Evolutionary conservation across 2,797 vertebrate species (phyloP).

Genomic region (Eremophila alpestris): DNA sequence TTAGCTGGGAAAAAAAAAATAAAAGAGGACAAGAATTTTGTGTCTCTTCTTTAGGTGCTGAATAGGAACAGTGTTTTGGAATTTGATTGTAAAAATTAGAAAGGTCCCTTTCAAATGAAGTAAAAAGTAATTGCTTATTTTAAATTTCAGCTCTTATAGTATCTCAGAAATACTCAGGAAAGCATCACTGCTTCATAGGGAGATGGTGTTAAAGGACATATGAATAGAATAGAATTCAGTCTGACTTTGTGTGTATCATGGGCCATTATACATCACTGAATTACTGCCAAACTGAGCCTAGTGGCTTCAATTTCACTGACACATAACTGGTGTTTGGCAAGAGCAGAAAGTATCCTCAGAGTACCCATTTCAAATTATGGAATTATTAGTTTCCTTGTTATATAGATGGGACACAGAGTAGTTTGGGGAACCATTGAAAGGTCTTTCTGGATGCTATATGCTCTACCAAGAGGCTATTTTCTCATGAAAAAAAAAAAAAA

Average conservation of each 20-base stretch:
- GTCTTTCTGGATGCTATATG: constrained; percentile 17
- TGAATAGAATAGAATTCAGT: neutral
- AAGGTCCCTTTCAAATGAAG: neutral
- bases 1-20: neutral
- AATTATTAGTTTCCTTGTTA: constrained; percentile 61
- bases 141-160: neutral
- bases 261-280: neutral
- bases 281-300: constrained; percentile 38
- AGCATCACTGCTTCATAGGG: neutral
- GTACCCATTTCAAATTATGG: constrained; percentile 43
- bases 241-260: neutral
- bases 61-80: neutral
- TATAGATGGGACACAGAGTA: constrained; percentile 34
- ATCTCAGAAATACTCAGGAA: neutral
- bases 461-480: constrained; percentile 35
- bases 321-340: constrained; percentile 38
- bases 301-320: constrained; percentile 43
- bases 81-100: neutral
- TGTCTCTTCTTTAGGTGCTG: neutral
- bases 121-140: neutral
- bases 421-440: constrained; percentile 46
- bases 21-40: neutral
- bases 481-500: neutral
- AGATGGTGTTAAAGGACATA: neutral
- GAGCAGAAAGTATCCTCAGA: constrained; percentile 50